A percentile compares a stretch with the other conserved stretches of the same genome.
phyloP scores from a whole-genome alignment of 53 echinoderm and acorn worm genomes.

The Holothuria scabra region DNA sequence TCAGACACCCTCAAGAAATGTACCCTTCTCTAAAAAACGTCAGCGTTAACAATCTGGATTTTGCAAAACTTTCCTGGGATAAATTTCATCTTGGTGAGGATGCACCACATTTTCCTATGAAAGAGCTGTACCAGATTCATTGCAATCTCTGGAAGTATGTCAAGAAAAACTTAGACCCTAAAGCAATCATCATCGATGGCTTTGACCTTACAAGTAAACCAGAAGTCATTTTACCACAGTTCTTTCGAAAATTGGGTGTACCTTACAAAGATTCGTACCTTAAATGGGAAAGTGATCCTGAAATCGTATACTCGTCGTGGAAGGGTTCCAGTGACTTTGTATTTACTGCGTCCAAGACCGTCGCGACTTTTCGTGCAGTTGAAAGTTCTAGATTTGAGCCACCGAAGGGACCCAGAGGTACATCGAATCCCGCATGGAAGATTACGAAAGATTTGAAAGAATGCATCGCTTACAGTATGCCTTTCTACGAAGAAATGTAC shows the following conservation, averaged over 20 bases:
- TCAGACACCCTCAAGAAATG: not conserved
- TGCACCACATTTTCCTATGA: not conserved
- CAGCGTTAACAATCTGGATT: not conserved
- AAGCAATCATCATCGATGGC: slow-evolving; percentile 30
- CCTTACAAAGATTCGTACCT: slow-evolving; percentile 21
- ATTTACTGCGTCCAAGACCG: not conserved
- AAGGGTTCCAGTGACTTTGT: not conserved
- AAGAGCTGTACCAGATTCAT: not conserved
- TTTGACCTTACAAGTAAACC: slow-evolving; percentile 9
- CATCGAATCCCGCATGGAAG: too few relatives aligned
- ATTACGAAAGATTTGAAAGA: not conserved
- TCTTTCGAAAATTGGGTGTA: not conserved
- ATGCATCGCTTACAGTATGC: not conserved
- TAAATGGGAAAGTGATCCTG: slow-evolving; percentile 1
- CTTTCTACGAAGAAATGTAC: slow-evolving; percentile 20
- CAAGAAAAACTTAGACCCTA: slow-evolving; percentile 19
- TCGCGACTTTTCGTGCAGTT: not conserved
- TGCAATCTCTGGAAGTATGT: not conserved
- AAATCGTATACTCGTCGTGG: not conserved
- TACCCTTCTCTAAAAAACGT: too few relatives aligned
- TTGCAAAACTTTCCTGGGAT: not conserved
- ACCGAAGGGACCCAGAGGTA: slow-evolving; percentile 7
- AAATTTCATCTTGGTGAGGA: not conserved
- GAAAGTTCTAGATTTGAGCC: not conserved
- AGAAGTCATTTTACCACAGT: slow-evolving; percentile 1